Evolutionary conservation across 2,888 invertebrate genomes (phyloP).

Genomic region (Gerris lacustris): DNA sequence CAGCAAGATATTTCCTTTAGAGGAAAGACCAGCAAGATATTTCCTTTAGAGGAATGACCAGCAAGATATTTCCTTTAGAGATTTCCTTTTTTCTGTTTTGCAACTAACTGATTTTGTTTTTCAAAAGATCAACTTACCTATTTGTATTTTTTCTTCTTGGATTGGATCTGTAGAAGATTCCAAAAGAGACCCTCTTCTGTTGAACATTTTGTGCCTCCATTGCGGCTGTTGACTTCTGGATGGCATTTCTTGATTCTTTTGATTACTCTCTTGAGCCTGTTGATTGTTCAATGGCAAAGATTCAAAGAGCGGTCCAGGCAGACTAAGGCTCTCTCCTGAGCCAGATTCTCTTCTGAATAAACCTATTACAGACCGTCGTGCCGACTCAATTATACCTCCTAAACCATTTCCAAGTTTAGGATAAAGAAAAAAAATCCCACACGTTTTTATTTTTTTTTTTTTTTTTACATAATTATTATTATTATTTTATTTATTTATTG

Average conservation of each 20-base stretch:
- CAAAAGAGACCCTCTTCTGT: slow-evolving; percentile 65
- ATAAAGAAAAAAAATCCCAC: too few species aligned
- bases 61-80: too few species aligned
- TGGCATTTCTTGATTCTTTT: slow-evolving; percentile 39
- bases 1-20: too few species aligned
- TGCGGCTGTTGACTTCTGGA: slow-evolving; percentile 36
- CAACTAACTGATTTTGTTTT: too few species aligned
- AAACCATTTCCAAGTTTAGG: slow-evolving; percentile 10
- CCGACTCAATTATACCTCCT: slow-evolving; percentile 80
- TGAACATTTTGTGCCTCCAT: slow-evolving; percentile 46
- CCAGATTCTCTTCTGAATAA: slow-evolving; percentile 69
- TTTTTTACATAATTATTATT: too few species aligned
- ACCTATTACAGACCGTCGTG: slow-evolving; percentile 75
- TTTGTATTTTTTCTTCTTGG: slow-evolving; percentile 50
- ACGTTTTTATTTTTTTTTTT: too few species aligned
- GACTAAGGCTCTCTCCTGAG: slow-evolving; percentile 34
- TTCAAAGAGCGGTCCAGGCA: slow-evolving; percentile 16
- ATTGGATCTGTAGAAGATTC: slow-evolving; percentile 59
- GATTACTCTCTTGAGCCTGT: slow-evolving; percentile 49
- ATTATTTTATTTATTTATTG: too few species aligned
- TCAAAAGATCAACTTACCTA: slow-evolving; percentile 19
- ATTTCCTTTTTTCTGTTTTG: too few species aligned
- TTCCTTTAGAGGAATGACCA: too few species aligned
- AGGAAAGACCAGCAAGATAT: too few species aligned
- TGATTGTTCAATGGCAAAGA: slow-evolving; percentile 37